Evolutionary conservation across 1,140 invertebrate species (phyloP), one percentile per base, ranked within the genome.

Genomic region (Drosophila santomea): DNA sequence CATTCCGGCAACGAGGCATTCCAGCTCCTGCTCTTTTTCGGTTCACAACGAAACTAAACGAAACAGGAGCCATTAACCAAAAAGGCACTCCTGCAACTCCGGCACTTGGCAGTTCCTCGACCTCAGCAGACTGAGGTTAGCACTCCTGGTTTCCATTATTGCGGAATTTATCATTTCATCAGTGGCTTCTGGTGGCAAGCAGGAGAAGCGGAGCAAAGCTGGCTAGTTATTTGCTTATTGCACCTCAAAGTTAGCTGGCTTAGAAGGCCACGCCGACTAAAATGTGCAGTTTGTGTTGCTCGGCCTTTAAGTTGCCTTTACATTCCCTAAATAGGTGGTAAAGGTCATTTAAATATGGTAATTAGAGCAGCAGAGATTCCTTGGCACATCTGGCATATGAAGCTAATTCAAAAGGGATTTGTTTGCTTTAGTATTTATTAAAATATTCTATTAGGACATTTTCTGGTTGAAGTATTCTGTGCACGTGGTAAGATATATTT

Each of bases 1-100:
- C 51, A 78, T 78, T 79, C 59, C 81, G 51, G 57, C 52, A 67
- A 64, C 47, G 23, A 67, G 60, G 60, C 45, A 74, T 57, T 60
- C 51, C 17, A 35, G 17, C 38, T 60, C 51, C 17, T 51, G 17
- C 38, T 39, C 38, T 32, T 32, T 32, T 63, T 23, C 45, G 23
- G 3, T 17, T 17, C 41, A 2, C 6, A 4, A 3, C 6, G 32
- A n/a, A 51, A 20, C 41, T 2, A 7, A 4, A 3, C 6, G 32
- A n/a, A 51, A 51, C 43, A 60, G 39, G 64, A 51, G 57, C 62
- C 74, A 80, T 59, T 48, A 76, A 58, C 64, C 28, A 28, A 66
- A n/a, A 17, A 17, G 17, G 17, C 17, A 17, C 17, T 17, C 17
- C 17, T 17, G 17, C 17, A 17, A 17, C 17, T 17, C 23, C 20